A percentile compares a stretch with the other conserved stretches of the same genome.
These are phyloP conservation scores for Stenichneumon culpator DNA, from an alignment of 2,888 invertebrate species.

Conservation along the genomic window DNA sequence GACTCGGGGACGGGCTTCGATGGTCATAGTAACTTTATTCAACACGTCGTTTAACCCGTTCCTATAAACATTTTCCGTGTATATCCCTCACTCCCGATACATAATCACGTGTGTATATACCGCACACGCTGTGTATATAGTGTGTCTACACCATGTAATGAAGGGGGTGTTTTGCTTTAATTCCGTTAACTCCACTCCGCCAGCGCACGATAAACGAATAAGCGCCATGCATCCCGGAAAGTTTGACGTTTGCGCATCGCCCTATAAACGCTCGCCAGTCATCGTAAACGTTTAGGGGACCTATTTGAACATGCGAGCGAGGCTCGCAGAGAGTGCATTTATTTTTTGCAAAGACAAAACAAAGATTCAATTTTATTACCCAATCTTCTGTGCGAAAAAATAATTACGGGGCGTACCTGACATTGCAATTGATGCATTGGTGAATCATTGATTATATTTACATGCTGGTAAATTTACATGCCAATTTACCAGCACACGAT, in stretches of 20 bases:
- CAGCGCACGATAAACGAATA: constrained; percentile 57
- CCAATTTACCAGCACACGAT: too few relatives aligned
- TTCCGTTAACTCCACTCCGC: constrained; percentile 53
- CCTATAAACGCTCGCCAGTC: constrained; percentile 1
- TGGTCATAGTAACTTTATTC: constrained; percentile 64
- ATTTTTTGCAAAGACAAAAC: background rate
- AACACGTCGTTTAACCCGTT: constrained; percentile 56
- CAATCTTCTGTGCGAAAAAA: background rate
- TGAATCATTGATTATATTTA: too few relatives aligned
- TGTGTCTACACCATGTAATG: constrained; percentile 14
- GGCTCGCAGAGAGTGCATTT: background rate
- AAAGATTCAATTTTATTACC: background rate
- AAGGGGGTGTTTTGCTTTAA: constrained; percentile 65
- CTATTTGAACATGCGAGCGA: background rate
- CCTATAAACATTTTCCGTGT: constrained; percentile 52
- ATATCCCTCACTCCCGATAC: constrained; percentile 22
- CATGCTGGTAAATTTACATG: too few relatives aligned
- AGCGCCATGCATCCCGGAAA: constrained; percentile 40
- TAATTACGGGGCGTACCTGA: too few relatives aligned
- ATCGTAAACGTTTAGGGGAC: constrained; percentile 13
- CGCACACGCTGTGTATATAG: background rate
- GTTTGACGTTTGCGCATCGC: constrained; percentile 36
- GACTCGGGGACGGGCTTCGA: constrained; percentile 30
- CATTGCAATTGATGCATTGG: too few relatives aligned
- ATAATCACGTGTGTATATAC: background rate